A percentile compares a stretch with the other conserved stretches of the same genome.
phyloP scores from a whole-genome alignment of 2,888 invertebrate species.

The Stenolophus ochropezus region DNA sequence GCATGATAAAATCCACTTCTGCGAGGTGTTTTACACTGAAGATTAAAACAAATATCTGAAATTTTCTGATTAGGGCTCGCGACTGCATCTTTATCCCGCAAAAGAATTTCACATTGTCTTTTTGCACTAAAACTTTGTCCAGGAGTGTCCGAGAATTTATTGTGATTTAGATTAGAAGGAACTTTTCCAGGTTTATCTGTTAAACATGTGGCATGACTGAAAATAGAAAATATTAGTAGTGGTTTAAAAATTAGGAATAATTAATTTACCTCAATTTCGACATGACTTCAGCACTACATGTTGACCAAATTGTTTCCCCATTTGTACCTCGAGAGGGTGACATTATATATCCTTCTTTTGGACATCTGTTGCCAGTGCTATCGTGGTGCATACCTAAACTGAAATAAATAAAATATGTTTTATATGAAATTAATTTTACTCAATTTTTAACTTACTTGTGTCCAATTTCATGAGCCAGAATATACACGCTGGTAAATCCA shows the following conservation, averaged over 20 bases:
- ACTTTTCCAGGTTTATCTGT: slow-evolving; percentile 76
- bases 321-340: slow-evolving; percentile 86
- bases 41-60: slow-evolving; percentile 78
- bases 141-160: slow-evolving; percentile 79
- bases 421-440: no score
- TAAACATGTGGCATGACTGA: slow-evolving; percentile 80
- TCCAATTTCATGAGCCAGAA: slow-evolving; percentile 89
- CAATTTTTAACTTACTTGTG: slow-evolving; percentile 81
- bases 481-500: slow-evolving; percentile 89
- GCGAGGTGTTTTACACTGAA: slow-evolving; percentile 84
- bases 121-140: slow-evolving; percentile 84
- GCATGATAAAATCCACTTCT: slow-evolving; percentile 84
- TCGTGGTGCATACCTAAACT: slow-evolving; percentile 90
- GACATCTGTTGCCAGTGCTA: slow-evolving; percentile 82
- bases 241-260: no score
- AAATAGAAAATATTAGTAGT: no score
- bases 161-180: slow-evolving; percentile 77
- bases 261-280: slow-evolving; percentile 75
- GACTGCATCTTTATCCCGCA: slow-evolving; percentile 81
- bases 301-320: slow-evolving; percentile 87
- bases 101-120: slow-evolving; percentile 83
- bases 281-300: slow-evolving; percentile 82
- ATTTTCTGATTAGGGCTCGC: slow-evolving; percentile 72
- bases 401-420: slow-evolving; percentile 27
- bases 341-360: slow-evolving; percentile 88